These are phyloP conservation scores for Vireo griseus DNA, from an alignment of 2,797 vertebrate genomes.

Conservation along the genomic window DNA sequence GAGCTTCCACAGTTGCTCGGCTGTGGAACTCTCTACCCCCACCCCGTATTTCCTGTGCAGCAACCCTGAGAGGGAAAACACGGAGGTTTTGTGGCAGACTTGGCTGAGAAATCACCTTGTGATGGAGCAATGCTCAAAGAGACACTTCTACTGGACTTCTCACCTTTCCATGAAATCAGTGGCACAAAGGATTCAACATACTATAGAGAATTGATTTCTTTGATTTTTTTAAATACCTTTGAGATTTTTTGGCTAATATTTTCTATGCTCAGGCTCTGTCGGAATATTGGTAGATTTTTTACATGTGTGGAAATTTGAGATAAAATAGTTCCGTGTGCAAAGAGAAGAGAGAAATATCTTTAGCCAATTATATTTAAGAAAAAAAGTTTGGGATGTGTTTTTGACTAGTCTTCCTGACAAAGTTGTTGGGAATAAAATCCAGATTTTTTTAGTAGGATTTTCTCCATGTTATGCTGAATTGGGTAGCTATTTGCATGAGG, in stretches of 20 bases:
- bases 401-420: background rate
- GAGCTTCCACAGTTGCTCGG: background rate
- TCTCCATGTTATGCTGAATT: background rate
- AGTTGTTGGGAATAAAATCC: background rate
- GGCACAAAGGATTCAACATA: background rate
- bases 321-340: background rate
- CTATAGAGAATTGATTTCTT: background rate
- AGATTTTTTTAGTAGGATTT: background rate
- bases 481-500: background rate
- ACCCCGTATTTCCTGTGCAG: accelerated
- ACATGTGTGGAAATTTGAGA: background rate
- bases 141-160: background rate
- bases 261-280: background rate
- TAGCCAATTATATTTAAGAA: background rate
- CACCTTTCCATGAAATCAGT: background rate
- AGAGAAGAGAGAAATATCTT: background rate
- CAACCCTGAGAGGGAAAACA: background rate
- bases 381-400: background rate
- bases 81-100: background rate
- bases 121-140: background rate
- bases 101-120: background rate
- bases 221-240: background rate
- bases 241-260: background rate
- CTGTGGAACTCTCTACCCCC: accelerated
- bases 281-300: background rate